Evolutionary conservation across 2,888 invertebrate species (phyloP).

Genomic region (Leptarthrus brevirostris): DNA sequence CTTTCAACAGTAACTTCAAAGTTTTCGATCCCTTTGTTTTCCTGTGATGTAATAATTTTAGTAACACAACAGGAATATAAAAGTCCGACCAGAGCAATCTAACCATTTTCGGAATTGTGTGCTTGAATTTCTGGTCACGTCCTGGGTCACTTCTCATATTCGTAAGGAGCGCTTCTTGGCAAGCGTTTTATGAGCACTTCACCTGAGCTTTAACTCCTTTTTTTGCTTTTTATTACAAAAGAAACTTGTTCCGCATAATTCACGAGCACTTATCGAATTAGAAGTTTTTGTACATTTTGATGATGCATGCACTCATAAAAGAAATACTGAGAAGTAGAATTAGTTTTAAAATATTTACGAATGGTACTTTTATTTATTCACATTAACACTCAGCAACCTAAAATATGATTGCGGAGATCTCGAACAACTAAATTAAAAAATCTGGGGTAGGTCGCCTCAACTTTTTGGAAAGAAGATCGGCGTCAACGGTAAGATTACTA

Average conservation of each 20-base stretch:
- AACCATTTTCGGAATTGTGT: not conserved
- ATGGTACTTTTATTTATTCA: too few species aligned
- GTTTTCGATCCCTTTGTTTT: not conserved
- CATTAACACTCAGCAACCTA: too few species aligned
- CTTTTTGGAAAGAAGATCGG: too few species aligned
- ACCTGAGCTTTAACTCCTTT: conserved; percentile 16
- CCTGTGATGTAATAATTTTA: conserved; percentile 14
- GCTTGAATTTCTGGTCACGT: conserved; percentile 17
- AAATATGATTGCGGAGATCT: too few species aligned
- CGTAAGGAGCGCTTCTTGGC: conserved; percentile 15
- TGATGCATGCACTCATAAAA: not conserved
- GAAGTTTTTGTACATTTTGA: not conserved
- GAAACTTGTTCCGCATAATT: not conserved
- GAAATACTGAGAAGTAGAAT: too few species aligned
- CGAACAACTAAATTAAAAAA: too few species aligned
- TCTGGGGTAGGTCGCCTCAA: too few species aligned
- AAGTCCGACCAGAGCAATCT: not conserved
- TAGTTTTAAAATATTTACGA: too few species aligned
- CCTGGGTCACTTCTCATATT: conserved; percentile 21
- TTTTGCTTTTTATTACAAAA: conserved; percentile 15
- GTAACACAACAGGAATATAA: conserved; percentile 29
- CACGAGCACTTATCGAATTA: conserved; percentile 16
- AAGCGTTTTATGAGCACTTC: conserved; percentile 29
- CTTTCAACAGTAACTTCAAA: not conserved
- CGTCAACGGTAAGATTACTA: too few species aligned